phyloP scores from a whole-genome alignment of 1,140 invertebrate genomes.

The Vollenhovia emeryi region DNA sequence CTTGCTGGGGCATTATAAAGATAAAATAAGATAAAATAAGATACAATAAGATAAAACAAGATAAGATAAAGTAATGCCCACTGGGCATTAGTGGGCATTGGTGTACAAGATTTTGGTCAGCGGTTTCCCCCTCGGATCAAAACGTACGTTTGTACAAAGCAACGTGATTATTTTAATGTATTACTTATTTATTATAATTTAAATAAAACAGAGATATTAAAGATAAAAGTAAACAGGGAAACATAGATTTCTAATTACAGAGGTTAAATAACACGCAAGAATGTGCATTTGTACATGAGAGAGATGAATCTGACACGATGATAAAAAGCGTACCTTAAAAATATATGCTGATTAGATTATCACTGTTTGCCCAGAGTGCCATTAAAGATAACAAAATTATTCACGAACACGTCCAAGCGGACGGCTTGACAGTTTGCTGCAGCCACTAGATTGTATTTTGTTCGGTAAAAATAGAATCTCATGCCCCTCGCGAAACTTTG shows the following conservation, averaged over 20 bases:
- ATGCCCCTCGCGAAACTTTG: background rate
- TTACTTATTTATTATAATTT: background rate
- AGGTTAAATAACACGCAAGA: background rate
- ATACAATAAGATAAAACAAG: too few relatives aligned
- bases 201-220: background rate
- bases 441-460: conserved; percentile 5
- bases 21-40: too few relatives aligned
- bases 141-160: background rate
- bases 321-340: background rate
- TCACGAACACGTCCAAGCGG: background rate
- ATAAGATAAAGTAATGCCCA: too few relatives aligned
- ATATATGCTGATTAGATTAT: background rate
- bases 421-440: background rate
- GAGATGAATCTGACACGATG: background rate
- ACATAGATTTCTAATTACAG: background rate
- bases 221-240: background rate
- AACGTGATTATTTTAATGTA: background rate
- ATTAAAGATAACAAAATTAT: conserved; percentile 1
- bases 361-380: background rate
- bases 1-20: too few relatives aligned
- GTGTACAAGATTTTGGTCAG: too few relatives aligned
- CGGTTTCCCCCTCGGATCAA: too few relatives aligned
- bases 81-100: too few relatives aligned
- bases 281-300: background rate
- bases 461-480: conserved; percentile 19